Base-by-base conservation (phyloP, 1,140 invertebrate genomes). In the Wasmannia auropunctata region DNA sequence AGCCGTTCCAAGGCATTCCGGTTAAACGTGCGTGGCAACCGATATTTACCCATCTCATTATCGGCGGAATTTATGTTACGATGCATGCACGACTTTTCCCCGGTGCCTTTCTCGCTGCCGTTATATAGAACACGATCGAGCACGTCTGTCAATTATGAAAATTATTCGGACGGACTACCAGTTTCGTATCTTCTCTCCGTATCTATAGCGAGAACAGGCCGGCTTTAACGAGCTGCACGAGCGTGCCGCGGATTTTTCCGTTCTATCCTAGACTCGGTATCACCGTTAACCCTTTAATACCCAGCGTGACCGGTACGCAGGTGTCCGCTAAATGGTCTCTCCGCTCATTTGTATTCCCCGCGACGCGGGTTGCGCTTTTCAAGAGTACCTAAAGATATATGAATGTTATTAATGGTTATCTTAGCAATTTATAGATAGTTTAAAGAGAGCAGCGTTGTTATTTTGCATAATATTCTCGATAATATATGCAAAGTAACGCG, bases 41-140 rank as follows among this genome's bases (percentile, higher is more conserved):
- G 87, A 91, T 92, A 90, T 91, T 93, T 92, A 91, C 76, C 86
- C 87, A 91, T 92, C 91, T 93, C 91, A 92, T 92, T 92, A 93
- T 92, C 76, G 85, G 80, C 67, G 74, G 76, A 83, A 92, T 92
- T 92, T 92, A 92, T 91, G 89, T 85, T 88, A 91, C 91, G 86
- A 90, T 87, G 79, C 54, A 7, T 46, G 67, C 22, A 34, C 54
- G 79, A 83, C 31, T 80, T 88, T 90, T 91, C 86, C 83, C 77
- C n/a, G n/a, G n/a, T n/a, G 46, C 22, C 72, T 75, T 56, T 43
- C 83, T 86, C 58, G 87, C 84, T 75, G 85, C 84, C 90, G 60
- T 37, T 65, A n/a, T n/a, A n/a, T n/a, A 49, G 75, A 49, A 63
- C 40, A 31, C 76, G 60, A 31, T 62, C 87, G 87, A 87, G 70